Evolutionary conservation across 2,797 vertebrate species (phyloP).

Genomic region (Rhadinocentrus ornatus): DNA sequence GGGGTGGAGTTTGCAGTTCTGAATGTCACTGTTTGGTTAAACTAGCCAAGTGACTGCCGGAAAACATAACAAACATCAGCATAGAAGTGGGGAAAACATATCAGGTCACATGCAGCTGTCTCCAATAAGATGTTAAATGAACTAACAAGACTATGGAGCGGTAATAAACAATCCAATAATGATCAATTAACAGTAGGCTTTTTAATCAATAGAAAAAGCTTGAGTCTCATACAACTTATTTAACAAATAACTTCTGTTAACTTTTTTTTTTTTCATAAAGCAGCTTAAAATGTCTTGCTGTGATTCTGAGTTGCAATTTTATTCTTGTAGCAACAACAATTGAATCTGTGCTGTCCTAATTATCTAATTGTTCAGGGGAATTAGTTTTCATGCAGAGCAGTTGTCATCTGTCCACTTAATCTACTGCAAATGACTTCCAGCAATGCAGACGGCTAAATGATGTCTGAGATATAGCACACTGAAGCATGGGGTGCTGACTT

Average conservation of each 20-base stretch:
- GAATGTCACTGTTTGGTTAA: constrained; percentile 30
- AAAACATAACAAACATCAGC: background rate
- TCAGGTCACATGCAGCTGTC: background rate
- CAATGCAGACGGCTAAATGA: background rate
- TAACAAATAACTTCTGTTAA: constrained; percentile 2
- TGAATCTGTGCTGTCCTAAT: background rate
- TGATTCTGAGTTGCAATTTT: background rate
- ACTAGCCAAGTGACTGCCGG: constrained; percentile 29
- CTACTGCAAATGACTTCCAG: background rate
- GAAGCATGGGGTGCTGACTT: constrained; percentile 20
- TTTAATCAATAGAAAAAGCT: background rate
- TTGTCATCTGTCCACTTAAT: constrained; percentile 1
- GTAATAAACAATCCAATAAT: constrained; percentile 8
- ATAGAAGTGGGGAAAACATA: constrained; percentile 3
- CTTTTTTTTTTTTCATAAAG: background rate
- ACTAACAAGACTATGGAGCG: constrained; percentile 8
- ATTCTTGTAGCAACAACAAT: background rate
- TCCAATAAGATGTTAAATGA: background rate
- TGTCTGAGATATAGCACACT: constrained; percentile 32
- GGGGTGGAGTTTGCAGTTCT: constrained; percentile 22
- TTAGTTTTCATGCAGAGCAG: background rate
- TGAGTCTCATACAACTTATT: background rate
- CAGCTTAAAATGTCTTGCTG: background rate
- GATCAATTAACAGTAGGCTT: background rate
- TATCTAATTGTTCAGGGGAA: background rate